Base-by-base conservation (phyloP, 2,113 vertebrate species). In the Xenus cinereus region DNA sequence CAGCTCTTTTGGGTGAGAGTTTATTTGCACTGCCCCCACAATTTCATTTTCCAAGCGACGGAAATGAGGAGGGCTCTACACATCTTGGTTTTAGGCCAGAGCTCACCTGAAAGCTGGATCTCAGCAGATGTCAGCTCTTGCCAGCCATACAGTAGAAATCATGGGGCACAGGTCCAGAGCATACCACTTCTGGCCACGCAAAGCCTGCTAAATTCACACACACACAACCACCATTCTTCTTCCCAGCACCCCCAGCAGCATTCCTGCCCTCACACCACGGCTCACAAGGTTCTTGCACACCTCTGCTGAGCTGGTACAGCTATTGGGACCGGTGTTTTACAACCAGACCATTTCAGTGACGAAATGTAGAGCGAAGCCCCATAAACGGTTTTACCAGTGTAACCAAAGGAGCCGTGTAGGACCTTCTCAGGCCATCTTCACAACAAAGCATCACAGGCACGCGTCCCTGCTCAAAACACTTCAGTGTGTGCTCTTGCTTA, bases 251-350 rank as follows among this genome's bases (percentile, higher is more conserved):
- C 73, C 19, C 67, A 63, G 71, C 35, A 75, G 83, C 10, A 0
- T 33, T 67, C 77, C 82, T 60, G 26, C 32, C 79, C 71, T 60
- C 57, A 28, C 5, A 24, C 41, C 10, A 28, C 46, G 14, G 45
- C 12, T 88, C 66, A 41, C 0, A 0, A 35, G 1, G 0, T 23
- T 18, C 33, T 20, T 28, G 56, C 33, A 24, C 67, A 62, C 33
- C 64, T 77, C 72, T 2, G 0, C 56, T 39, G 17, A 20, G 64
- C 74, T 56, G 39, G 10, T 27, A 35, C 56, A 43, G 50, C 84
- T 59, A 20, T 8, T 32, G 16, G 64, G 41, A 69, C 54, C 60
- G 24, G 24, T n/a, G 50, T n/a, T 89, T 84, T 69, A 80, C 69
- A 76, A 16, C 62, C 84, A 30, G 48, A 30, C 16, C 2, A 0